Base-by-base conservation (phyloP, 2,888 invertebrate species). In the Osmoderma eremita region DNA sequence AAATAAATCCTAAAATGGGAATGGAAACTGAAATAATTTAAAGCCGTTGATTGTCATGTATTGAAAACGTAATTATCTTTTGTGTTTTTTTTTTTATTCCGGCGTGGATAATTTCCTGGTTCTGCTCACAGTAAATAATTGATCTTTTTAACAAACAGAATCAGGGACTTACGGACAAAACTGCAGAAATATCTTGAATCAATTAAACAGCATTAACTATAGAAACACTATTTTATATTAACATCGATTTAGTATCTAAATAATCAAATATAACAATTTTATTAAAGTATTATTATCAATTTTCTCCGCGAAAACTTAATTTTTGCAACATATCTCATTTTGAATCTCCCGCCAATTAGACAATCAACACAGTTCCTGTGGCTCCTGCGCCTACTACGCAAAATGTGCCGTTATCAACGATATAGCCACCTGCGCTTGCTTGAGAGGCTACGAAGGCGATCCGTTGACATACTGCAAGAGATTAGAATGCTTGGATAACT, bases 371-470 rank as follows among this genome's bases (percentile, higher is more conserved):
- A 61, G 18, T 17, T 61, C 58, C 1, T 67, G 67, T 22, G 42
- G 50, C 8, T 18, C 64, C 0, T 90, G 90, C 74, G 90, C 90
- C 1, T 85, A 86, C 5, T 90, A 90, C 48, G 90, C 90, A 1
- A 87, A 90, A 69, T 91, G 90, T 76, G 87, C 87, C 69, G 77
- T 81, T 48, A 81, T 81, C 68, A 90, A 88, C 71, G 91, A 91
- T 70, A 85, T 92, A 62, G 91, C 93, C 0, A 92, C 93, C 4
- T 93, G 93, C 78, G 91, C 92, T 20, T 93, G 93, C 75, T 84
- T 92, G 71, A 88, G 91, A 8, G 90, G 93, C 0, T 88, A 93
- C 80, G 90, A 90, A 72, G 94, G 94, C 30, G 93, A 94, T 81
- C 93, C 94, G 0, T 82, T 92, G 68, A 84, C 86, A 0, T 86